Evolutionary conservation across 1,140 invertebrate genomes (phyloP), one percentile per base, ranked within the genome.

Genomic region (Calephelis nemesis): DNA sequence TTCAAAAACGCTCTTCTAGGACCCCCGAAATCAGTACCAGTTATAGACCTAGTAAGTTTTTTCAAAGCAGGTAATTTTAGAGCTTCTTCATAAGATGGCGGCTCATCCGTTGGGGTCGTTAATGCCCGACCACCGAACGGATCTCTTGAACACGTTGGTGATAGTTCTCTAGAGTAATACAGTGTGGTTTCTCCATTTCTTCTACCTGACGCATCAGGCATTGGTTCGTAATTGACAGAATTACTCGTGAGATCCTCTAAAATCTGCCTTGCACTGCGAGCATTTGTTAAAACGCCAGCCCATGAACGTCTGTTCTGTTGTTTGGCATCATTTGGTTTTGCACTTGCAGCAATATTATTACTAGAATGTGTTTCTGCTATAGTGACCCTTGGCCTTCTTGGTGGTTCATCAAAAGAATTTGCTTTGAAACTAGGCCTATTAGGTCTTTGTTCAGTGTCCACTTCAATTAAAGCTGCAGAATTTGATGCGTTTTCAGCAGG

Each of bases 121-220:
- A 90, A 90, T 0, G 92, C 84, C 65, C 93, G 91, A 15, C 93
- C 94, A 10, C 92, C 92, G 72, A 94, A 94, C 0, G 94, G 94
- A 90, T 95, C 94, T 30, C 88, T 85, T 0, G 93, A 94, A 72
- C 92, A 94, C 0, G 93, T 91, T 47, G 94, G 93, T 62, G 93
- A 93, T 40, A 95, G 88, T n/a, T 94, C 94, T 76, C 93, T 94
- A 0, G 94, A 93, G 71, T 93, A 94, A 73, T 94, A 94, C 60
- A 95, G 76, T 1, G 91, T 92, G 63, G 86, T 76, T 68, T 88
- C 84, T 45, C 81, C 79, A 69, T 83, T 85, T 52, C 78, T 75
- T 73, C 73, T 82, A 47, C 69, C 70, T 75, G 77, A 79, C 68
- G 81, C 63, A 68, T 91, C 86, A 19, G 82, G 79, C 75, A 91